Evolutionary conservation across 1,140 invertebrate species (phyloP).

Genomic region (Episyrphus balteatus): DNA sequence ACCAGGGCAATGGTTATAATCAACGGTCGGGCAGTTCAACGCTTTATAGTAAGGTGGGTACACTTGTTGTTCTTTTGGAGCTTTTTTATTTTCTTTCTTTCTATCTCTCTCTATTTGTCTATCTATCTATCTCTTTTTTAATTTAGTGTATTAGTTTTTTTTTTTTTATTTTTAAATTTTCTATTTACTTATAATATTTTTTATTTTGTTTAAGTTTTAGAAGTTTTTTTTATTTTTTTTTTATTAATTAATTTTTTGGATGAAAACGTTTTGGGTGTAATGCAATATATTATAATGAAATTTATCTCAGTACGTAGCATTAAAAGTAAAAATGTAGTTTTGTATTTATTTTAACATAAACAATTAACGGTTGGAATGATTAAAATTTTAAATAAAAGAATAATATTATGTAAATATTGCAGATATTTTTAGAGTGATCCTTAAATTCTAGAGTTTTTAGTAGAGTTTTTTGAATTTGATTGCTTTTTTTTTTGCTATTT

Average conservation of each 20-base stretch:
- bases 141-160: neutral
- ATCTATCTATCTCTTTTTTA: constrained; percentile 2
- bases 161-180: constrained; percentile 3
- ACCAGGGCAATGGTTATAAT: constrained; percentile 81
- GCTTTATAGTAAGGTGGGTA: constrained; percentile 82
- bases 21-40: constrained; percentile 60
- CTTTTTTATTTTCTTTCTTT: neutral
- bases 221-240: constrained; percentile 1
- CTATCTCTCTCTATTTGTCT: neutral
- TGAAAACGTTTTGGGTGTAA: too few species aligned
- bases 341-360: too few species aligned
- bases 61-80: constrained; percentile 12
- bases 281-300: too few species aligned
- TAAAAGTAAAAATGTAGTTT: too few species aligned
- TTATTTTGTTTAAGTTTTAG: neutral
- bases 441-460: too few species aligned
- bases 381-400: too few species aligned
- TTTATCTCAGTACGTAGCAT: too few species aligned
- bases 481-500: too few species aligned
- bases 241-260: neutral
- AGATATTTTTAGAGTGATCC: too few species aligned
- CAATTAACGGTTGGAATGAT: too few species aligned
- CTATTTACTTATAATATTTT: constrained; percentile 3
- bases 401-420: too few species aligned
- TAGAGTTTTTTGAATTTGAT: too few species aligned